Conservation (phyloP, 2,113 vertebrate genomes). For the Ariopsis seemanni region DNA sequence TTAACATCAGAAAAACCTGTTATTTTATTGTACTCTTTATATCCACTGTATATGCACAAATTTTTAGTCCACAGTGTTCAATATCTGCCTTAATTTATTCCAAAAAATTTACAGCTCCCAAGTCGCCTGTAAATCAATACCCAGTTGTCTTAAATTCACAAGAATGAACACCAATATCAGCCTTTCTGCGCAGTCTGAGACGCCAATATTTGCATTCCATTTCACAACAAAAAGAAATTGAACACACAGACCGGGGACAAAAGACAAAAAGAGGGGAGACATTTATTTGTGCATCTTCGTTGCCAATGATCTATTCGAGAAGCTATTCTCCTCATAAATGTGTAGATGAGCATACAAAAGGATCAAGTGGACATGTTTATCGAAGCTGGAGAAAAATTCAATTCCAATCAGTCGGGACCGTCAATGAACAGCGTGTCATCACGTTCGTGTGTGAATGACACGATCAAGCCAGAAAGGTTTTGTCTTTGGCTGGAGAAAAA, state of each 20-base stretch:
- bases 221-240: background rate
- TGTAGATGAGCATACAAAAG: background rate
- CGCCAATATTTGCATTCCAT: background rate
- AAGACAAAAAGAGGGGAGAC: background rate
- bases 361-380: background rate
- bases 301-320: background rate
- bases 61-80: background rate
- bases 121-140: background rate
- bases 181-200: background rate
- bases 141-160: background rate
- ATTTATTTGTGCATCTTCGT: background rate
- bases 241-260: background rate
- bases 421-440: background rate
- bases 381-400: too few relatives aligned
- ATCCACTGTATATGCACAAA: too few relatives aligned
- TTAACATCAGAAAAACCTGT: too few relatives aligned
- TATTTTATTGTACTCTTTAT: too few relatives aligned
- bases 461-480: background rate
- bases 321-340: background rate
- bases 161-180: background rate
- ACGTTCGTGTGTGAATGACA: background rate
- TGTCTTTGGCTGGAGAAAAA: background rate
- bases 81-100: background rate
- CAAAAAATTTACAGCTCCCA: background rate
- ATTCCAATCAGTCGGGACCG: background rate